phyloP scores from a whole-genome alignment of 1,140 invertebrate species.

The Brachionus plicatilis region DNA sequence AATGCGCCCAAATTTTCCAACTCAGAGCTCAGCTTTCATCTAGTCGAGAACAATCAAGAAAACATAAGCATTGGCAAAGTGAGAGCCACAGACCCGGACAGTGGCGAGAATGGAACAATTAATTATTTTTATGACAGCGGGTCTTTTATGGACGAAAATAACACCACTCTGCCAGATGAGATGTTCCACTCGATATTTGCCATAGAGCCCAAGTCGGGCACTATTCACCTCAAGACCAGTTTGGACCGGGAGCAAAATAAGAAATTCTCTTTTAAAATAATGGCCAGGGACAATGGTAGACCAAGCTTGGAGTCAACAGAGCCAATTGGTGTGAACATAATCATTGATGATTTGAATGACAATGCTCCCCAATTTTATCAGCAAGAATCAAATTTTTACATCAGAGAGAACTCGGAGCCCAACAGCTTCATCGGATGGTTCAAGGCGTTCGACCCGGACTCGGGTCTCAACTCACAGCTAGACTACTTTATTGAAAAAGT shows the following conservation, averaged over 20 bases:
- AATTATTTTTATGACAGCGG: not conserved
- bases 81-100: not conserved
- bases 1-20: not conserved
- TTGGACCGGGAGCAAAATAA: not conserved
- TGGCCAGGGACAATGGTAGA: not conserved
- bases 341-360: not conserved
- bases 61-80: not conserved
- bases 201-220: not conserved
- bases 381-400: not conserved
- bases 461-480: not conserved
- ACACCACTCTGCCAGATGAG: not conserved
- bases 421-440: slow-evolving; percentile 1
- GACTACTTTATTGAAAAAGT: slow-evolving; percentile 8
- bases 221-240: not conserved
- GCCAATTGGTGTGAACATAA: not conserved
- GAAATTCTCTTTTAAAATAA: not conserved
- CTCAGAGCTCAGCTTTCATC: not conserved
- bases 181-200: not conserved
- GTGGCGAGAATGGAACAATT: not conserved
- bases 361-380: slow-evolving; percentile 7
- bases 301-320: not conserved
- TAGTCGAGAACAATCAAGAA: not conserved
- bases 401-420: not conserved
- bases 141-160: not conserved
- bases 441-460: not conserved